Base-by-base conservation (phyloP, 92 coral and sea anemone species). In the Parazoanthus darwini region DNA sequence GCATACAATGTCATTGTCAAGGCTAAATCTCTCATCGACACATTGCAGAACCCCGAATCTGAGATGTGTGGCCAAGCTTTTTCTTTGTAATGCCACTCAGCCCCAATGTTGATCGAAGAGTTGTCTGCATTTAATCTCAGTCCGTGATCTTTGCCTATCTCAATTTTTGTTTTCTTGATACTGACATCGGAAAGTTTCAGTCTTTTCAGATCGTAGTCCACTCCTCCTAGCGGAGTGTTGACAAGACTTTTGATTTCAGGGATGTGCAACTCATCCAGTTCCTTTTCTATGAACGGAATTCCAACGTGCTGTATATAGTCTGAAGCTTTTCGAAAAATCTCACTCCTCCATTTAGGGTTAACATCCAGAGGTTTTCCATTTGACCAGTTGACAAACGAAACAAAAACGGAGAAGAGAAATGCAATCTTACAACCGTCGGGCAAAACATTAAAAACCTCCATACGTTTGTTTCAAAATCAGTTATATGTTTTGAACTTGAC, bases 41-140 rank as follows among this genome's bases (percentile, higher is more conserved):
- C 82, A 51, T 82, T 90, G 85, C 98, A 95, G 50, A 93, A 66
- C 36, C 98, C 98, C 38, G 96, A 92, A 59, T 95, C 98, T 36
- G 98, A 95, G 78, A 95, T 95, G 87, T 95, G 98, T 71, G 98
- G 98, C 98, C 98, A 95, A 0, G 93, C 48, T 26, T 77, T 84
- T 54, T 95, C 96, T 81, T 89, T 92, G 92, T 95, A 95, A 33
- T 93, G 92, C 98, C 98, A 95, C 33, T 89, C 85, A 36, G 96
- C 93, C 51, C 82, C 90, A 14, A 93, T 74, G 56, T 92, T 86
- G 20, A 93, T 86, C 3, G 96, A 93, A 59, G 93, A 95, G 51
- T 95, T 78, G 8, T 86, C 82, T 29, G 98, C 91, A 20, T 18
- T 54, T 88, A 95, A 79, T 46, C 88, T 88, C 36, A 95, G 50